Conservation (phyloP, 2,797 vertebrate genomes). For the Thunnus albacares region DNA sequence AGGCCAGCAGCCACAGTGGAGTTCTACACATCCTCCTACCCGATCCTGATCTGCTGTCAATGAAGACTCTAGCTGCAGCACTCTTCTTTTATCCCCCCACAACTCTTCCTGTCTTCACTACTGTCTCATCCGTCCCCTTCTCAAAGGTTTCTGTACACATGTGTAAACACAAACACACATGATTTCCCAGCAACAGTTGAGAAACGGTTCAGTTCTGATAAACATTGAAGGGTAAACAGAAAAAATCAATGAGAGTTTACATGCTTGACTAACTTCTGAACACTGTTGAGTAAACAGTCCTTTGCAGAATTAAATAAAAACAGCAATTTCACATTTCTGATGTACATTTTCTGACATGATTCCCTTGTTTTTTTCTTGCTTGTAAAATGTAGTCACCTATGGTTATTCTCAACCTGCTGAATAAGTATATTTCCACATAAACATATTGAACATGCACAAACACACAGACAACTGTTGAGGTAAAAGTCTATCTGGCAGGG, state of each 20-base stretch:
- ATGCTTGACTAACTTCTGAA: too few species aligned
- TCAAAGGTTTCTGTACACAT: not conserved
- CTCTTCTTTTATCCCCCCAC: conserved; percentile 54
- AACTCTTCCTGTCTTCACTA: too few species aligned
- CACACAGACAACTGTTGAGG: not conserved
- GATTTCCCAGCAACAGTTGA: conserved; percentile 69
- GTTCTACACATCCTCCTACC: conserved; percentile 61
- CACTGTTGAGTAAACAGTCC: too few species aligned
- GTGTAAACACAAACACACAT: conserved; percentile 13
- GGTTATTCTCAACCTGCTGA: too few species aligned
- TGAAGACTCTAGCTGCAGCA: not conserved
- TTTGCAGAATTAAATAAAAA: too few species aligned
- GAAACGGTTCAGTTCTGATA: conserved; percentile 26
- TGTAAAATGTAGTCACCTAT: too few species aligned
- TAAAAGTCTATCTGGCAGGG: not conserved
- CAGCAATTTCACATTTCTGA: too few species aligned
- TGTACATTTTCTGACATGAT: too few species aligned
- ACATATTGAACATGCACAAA: not conserved
- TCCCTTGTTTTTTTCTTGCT: too few species aligned
- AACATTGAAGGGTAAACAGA: conserved; percentile 43
- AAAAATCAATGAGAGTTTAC: conserved; percentile 59
- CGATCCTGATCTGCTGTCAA: conserved; percentile 36
- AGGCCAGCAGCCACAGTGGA: conserved; percentile 68
- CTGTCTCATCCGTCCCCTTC: not conserved
- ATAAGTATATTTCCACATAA: too few species aligned